Evolutionary conservation across 2,888 invertebrate genomes (phyloP), one percentile per base, ranked within the genome.

Genomic region (Pammene aurita): DNA sequence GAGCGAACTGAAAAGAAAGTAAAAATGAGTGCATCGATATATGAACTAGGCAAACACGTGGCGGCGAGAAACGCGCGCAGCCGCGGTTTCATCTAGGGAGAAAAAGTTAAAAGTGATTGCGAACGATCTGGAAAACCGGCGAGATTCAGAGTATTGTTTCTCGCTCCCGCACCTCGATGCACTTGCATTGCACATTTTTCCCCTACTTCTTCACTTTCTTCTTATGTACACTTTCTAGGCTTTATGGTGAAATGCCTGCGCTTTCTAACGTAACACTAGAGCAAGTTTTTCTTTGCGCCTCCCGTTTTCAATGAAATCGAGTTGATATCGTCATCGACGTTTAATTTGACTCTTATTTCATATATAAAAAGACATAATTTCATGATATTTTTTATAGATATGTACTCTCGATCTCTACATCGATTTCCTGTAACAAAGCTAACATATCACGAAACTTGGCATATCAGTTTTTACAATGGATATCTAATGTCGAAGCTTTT

Each of bases 1-100:
- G 88, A 90, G 91, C 89, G 91, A 91, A 88, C 85, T 89, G 89
- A 90, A 90, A 90, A 88, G 92, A 92, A 92, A 92, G 92, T 92
- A 92, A 92, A 91, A 92, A 90, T 91, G 88, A 90, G 87, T 86
- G 85, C 89, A 89, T 80, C 50, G 86, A 84, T 87, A 89, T 84
- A 87, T 88, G 88, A 90, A 88, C 85, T 87, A 88, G 87, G 87
- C 84, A 83, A 86, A 85, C 89, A 82, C 84, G 86, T 83, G 83
- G 79, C 79, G 78, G 77, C 75, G 84, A 87, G 88, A 85, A 86
- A 87, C 81, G 86, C 83, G 83, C 82, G 80, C 80, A 81, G 84
- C 84, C 78, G 77, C 77, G 75, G 80, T 84, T 84, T 86, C 84
- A 86, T 86, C 84, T 86, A 81, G 78, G 85, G 81, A 81, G 88